Evolutionary conservation across 2,797 vertebrate genomes (phyloP), one percentile per base, ranked within the genome.

Genomic region (Mus minutoides): DNA sequence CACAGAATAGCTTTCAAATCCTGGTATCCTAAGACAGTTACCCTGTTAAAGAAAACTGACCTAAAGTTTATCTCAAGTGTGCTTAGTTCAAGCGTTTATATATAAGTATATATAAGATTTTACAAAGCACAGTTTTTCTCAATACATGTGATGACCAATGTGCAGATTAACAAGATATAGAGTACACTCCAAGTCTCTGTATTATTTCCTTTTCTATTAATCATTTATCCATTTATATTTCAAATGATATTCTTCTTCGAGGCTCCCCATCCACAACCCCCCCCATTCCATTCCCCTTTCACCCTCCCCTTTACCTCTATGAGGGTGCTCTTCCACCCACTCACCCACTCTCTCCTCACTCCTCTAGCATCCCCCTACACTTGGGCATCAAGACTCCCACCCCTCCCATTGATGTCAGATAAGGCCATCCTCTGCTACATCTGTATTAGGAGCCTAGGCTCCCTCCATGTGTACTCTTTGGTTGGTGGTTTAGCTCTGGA

Each of bases 91-190:
- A n/a, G n/a, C n/a, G n/a, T n/a, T n/a, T n/a, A n/a, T n/a, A n/a
- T n/a, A n/a, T n/a, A n/a, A n/a, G n/a, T n/a, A n/a, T n/a, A n/a
- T n/a, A n/a, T n/a, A n/a, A n/a, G 26, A 46, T 86, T 95, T 92
- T 85, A 71, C 16, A 93, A 94, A 93, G 82, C 71, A 85, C 26
- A n/a, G 29, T 91, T 54, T 82, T 82, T 94, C 80, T 90, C 52
- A 78, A 67, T 34, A 77, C 29, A 46, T 71, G 12, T 19, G 12
- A 60, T 2, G 84, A 4, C 10, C 82, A 80, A 6, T 52, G 49
- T 40, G 31, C 31, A 84, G 58, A 84, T 94, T 92, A 34, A 82
- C 69, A 40, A 88, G 19, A 56, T 34, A 34, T 52, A 24, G 6
- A 14, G 10, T 89, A 69, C 17, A 4, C 64, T 96, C n/a, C 12